Evolutionary conservation across 2,797 vertebrate species (phyloP).

Genomic region (Knipowitschia caucasica): DNA sequence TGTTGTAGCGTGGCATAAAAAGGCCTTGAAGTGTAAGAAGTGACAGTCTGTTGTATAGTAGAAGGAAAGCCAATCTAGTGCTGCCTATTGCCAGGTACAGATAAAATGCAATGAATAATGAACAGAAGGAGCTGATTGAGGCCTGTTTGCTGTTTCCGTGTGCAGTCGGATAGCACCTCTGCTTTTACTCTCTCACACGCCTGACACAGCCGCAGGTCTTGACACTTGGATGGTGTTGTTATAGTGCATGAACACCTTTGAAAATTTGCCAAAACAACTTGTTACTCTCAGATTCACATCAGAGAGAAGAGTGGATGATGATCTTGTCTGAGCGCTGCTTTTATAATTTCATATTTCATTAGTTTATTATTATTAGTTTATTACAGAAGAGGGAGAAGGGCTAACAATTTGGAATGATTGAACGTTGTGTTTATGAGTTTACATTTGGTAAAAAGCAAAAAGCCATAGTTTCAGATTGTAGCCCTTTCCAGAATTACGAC

Average conservation of each 20-base stretch:
- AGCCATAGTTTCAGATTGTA: no score
- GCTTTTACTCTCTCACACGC: constrained; percentile 21
- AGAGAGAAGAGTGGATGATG: constrained; percentile 13
- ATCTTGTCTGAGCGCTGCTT: no score
- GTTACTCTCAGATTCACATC: constrained; percentile 19
- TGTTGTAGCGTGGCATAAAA: no score
- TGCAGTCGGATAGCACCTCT: background rate
- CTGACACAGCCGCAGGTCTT: constrained; percentile 34
- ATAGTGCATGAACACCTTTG: constrained; percentile 36
- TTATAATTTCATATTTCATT: constrained; percentile 27
- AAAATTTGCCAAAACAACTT: constrained; percentile 24
- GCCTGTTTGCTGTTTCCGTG: background rate
- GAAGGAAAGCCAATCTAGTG: background rate
- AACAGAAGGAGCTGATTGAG: constrained; percentile 4
- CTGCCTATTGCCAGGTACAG: background rate
- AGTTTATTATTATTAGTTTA: no score
- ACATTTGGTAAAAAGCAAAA: no score
- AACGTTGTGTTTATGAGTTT: no score
- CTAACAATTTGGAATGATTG: no score
- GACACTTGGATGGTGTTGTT: constrained; percentile 33
- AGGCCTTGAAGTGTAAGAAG: no score
- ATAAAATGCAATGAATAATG: background rate
- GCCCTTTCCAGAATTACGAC: no score
- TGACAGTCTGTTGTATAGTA: no score
- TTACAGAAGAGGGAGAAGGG: no score